A percentile compares a stretch with the other conserved stretches of the same genome.
Conservation (phyloP, 2,797 vertebrate genomes). For the Chelon labrosus region DNA sequence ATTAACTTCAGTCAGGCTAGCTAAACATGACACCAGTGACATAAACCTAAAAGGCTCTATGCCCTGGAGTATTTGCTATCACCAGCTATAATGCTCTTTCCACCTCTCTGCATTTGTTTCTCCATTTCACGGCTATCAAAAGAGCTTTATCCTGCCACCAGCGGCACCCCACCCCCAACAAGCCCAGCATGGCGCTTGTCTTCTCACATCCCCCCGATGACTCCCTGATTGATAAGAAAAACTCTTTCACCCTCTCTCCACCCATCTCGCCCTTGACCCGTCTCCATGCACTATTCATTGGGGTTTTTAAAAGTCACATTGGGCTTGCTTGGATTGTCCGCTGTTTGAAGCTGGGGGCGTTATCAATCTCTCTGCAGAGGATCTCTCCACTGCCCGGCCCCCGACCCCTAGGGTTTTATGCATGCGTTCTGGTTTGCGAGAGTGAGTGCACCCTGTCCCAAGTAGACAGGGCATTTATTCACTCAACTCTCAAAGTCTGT, state of each 20-base stretch:
- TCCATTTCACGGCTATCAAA: constrained; percentile 76
- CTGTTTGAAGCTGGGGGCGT: constrained; percentile 74
- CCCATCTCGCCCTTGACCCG: constrained; percentile 82
- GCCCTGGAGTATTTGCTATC: constrained; percentile 72
- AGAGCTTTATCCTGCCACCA: constrained; percentile 61
- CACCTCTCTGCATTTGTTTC: constrained; percentile 73
- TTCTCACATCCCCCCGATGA: constrained; percentile 71
- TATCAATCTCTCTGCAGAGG: constrained; percentile 85
- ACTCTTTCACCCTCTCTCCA: constrained; percentile 74
- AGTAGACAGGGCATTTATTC: constrained; percentile 84
- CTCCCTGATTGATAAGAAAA: constrained; percentile 85
- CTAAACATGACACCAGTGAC: constrained; percentile 67
- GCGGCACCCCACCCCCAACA: constrained; percentile 31
- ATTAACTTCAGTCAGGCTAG: constrained; percentile 62
- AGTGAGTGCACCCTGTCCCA: constrained; percentile 80
- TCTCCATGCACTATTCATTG: constrained; percentile 84
- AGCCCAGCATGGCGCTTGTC: constrained; percentile 71
- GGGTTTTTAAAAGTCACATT: constrained; percentile 83
- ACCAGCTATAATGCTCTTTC: constrained; percentile 56
- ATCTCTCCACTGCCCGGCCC: constrained; percentile 67
- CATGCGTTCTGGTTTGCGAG: constrained; percentile 78
- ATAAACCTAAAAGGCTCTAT: constrained; percentile 70
- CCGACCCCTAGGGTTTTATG: constrained; percentile 81
- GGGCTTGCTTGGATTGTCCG: constrained; percentile 81
- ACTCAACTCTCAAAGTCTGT: constrained; percentile 80